Percentiles rank a stretch among this genome's conserved stretches.
phyloP scores from a whole-genome alignment of 2,888 invertebrate genomes.

The Myathropa florea region DNA sequence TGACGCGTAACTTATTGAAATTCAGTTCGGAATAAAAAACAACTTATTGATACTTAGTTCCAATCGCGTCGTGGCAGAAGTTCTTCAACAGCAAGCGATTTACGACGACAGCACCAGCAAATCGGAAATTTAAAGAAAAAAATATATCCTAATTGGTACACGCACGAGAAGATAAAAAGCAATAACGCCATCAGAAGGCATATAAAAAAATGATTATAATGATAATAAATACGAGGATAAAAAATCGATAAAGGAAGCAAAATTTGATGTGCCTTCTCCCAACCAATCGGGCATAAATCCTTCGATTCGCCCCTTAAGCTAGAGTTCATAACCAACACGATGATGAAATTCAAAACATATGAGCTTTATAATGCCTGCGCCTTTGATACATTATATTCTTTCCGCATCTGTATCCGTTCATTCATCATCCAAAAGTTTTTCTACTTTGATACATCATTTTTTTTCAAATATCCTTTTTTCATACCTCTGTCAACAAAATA shows the following conservation, averaged over 20 bases:
- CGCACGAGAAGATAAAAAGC: slow-evolving; percentile 31
- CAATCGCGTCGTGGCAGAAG: neutral
- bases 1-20: neutral
- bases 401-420: slow-evolving; percentile 28
- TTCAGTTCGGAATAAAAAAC: neutral
- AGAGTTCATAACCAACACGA: slow-evolving; percentile 3
- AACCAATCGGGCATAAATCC: slow-evolving; percentile 5
- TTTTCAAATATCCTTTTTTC: neutral
- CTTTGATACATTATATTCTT: slow-evolving; percentile 3
- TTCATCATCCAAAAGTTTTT: slow-evolving; percentile 20
- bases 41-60: slow-evolving; percentile 5
- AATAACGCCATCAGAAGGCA: slow-evolving; percentile 26
- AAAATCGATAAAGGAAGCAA: slow-evolving; percentile 26
- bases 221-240: neutral
- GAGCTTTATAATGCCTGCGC: slow-evolving; percentile 23
- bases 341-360: slow-evolving; percentile 23
- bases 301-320: slow-evolving; percentile 5
- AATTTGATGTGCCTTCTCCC: slow-evolving; percentile 13
- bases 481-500: slow-evolving; percentile 19
- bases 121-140: neutral
- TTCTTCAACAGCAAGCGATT: neutral
- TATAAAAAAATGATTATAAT: slow-evolving; percentile 8
- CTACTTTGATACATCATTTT: neutral
- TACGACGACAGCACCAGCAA: neutral
- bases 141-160: slow-evolving; percentile 28